Percentiles rank a stretch among this genome's conserved stretches.
These are phyloP conservation scores for Octonoba sinensis DNA, from an alignment of 2,888 invertebrate genomes.

Conservation along the genomic window DNA sequence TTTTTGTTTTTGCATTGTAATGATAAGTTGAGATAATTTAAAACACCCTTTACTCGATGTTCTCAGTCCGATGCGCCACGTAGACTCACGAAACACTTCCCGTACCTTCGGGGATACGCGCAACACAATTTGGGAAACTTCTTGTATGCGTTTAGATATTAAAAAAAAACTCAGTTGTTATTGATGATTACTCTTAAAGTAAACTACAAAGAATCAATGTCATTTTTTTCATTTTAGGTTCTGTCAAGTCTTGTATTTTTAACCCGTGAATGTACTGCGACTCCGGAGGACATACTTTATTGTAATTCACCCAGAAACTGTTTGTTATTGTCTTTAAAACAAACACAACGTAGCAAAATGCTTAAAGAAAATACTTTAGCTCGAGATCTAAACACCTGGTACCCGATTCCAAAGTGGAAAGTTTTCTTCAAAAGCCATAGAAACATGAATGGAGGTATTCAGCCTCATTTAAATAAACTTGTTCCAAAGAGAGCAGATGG, in stretches of 20 bases:
- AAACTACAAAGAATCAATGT: no score
- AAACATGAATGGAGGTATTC: constrained; percentile 23
- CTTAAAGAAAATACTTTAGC: constrained; percentile 5
- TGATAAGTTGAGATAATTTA: no score
- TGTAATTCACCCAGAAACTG: constrained; percentile 31
- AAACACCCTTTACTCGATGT: no score
- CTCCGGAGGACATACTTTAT: not conserved
- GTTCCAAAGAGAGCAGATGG: constrained; percentile 39
- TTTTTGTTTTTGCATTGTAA: no score
- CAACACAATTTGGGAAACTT: no score
- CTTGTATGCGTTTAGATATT: no score
- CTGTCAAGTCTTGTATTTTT: not conserved
- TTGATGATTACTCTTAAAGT: no score
- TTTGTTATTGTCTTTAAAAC: constrained; percentile 35
- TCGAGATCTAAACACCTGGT: constrained; percentile 45
- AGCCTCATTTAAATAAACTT: constrained; percentile 43
- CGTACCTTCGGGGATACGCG: no score
- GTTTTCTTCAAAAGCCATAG: constrained; percentile 22
- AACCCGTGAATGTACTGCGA: not conserved
- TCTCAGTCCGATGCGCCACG: no score
- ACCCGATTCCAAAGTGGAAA: constrained; percentile 38
- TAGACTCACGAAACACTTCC: no score
- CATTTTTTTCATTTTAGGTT: constrained; percentile 12
- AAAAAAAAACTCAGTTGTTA: no score
- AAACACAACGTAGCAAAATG: not conserved